Evolutionary conservation across 2,888 invertebrate genomes (phyloP).

Genomic region (Andrena praecox): DNA sequence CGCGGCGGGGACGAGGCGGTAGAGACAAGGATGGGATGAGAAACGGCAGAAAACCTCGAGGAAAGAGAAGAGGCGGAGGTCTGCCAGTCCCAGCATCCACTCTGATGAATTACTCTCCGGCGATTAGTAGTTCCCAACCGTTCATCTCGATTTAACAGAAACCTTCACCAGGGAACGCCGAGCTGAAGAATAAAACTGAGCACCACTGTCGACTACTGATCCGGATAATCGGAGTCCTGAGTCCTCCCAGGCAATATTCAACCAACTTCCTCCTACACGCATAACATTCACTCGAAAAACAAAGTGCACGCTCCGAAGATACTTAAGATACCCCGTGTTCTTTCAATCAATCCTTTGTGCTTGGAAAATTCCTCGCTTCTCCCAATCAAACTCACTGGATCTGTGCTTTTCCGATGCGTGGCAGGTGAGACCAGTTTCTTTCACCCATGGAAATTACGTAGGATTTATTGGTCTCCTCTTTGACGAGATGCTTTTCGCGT

Average conservation of each 20-base stretch:
- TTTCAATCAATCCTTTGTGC: background rate
- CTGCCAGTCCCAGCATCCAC: slow-evolving; percentile 82
- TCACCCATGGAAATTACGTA: slow-evolving; percentile 76
- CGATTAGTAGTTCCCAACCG: slow-evolving; percentile 78
- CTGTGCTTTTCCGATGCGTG: background rate
- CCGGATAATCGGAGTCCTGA: slow-evolving; percentile 46
- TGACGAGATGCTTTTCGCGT: slow-evolving; percentile 73
- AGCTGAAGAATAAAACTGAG: slow-evolving; percentile 2
- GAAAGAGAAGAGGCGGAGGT: slow-evolving; percentile 68
- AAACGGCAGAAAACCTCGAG: slow-evolving; percentile 68
- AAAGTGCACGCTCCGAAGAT: background rate
- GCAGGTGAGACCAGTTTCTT: background rate
- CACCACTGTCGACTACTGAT: slow-evolving; percentile 59
- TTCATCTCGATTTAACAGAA: slow-evolving; percentile 7
- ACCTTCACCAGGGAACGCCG: background rate
- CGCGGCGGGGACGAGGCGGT: slow-evolving; percentile 60
- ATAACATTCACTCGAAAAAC: slow-evolving; percentile 11
- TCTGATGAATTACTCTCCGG: slow-evolving; percentile 76
- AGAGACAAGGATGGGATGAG: slow-evolving; percentile 66
- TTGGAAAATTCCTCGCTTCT: background rate
- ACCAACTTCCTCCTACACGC: slow-evolving; percentile 4
- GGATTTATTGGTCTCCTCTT: slow-evolving; percentile 75
- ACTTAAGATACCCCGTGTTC: background rate
- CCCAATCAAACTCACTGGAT: too few relatives aligned
- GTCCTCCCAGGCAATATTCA: slow-evolving; percentile 29